Percentiles rank a stretch among this genome's conserved stretches.
Conservation (phyloP, 2,888 invertebrate species). For the Leucoptera coffeella region DNA sequence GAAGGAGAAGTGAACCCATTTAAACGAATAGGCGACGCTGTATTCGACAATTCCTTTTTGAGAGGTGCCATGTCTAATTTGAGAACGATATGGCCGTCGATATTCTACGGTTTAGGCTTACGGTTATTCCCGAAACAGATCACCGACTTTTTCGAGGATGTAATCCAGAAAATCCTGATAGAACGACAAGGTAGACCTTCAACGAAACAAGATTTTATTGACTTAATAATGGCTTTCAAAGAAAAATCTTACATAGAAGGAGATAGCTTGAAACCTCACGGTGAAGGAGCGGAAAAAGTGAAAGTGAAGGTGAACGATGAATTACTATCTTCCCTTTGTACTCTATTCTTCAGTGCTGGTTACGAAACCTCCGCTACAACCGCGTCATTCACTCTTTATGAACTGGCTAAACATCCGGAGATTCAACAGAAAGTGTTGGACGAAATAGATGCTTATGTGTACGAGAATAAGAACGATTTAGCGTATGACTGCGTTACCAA, state of each 20-base stretch:
- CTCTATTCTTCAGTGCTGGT: constrained; percentile 43
- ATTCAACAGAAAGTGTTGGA: constrained; percentile 27
- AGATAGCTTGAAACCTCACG: constrained; percentile 7
- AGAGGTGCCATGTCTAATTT: constrained; percentile 8
- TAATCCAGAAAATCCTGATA: constrained; percentile 3
- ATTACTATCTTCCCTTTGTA: constrained; percentile 43
- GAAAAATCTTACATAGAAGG: constrained; percentile 7
- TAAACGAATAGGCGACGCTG: constrained; percentile 10
- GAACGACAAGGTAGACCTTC: constrained; percentile 6
- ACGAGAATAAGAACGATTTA: constrained; percentile 19
- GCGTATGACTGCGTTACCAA: constrained; percentile 34
- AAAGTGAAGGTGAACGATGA: constrained; percentile 21
- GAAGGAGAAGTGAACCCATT: no score
- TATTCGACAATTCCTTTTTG: constrained; percentile 9
- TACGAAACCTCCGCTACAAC: constrained; percentile 47
- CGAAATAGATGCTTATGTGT: constrained; percentile 24
- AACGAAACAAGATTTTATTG: constrained; percentile 9
- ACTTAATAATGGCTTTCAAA: constrained; percentile 7
- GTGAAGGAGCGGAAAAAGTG: constrained; percentile 10
- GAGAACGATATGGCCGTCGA: constrained; percentile 13
- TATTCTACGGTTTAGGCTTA: constrained; percentile 13
- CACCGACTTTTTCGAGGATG: constrained; percentile 10
- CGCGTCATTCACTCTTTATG: constrained; percentile 34
- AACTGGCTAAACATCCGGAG: constrained; percentile 30
- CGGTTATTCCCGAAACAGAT: constrained; percentile 10